Conservation (phyloP, 2,888 invertebrate genomes). For the Tipula lateralis region DNA sequence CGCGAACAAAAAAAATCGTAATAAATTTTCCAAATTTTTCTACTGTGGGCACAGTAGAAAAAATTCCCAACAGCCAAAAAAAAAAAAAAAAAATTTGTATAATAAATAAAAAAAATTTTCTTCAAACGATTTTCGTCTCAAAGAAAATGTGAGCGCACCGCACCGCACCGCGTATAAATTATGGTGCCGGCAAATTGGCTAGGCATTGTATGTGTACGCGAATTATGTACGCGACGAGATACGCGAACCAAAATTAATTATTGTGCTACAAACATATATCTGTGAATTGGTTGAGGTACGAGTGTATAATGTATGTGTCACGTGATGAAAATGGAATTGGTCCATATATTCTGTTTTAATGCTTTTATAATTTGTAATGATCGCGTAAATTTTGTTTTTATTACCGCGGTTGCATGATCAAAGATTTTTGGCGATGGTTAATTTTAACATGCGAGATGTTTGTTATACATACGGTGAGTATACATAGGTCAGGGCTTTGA, state of each 20-base stretch:
- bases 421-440: neutral
- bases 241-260: neutral
- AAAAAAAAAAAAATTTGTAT: no score
- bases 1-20: neutral
- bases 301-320: no score
- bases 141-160: neutral
- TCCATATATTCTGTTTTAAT: neutral
- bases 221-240: neutral
- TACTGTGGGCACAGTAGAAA: no score
- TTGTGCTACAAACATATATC: neutral
- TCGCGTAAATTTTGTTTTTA: neutral
- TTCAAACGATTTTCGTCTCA: slow-evolving; percentile 2
- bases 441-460: neutral
- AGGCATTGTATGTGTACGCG: neutral
- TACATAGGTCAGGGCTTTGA: neutral
- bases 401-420: neutral
- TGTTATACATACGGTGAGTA: no score
- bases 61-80: no score
- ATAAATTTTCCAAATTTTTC: no score
- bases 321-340: slow-evolving; percentile 24
- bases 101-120: neutral
- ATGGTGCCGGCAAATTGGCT: slow-evolving; percentile 29
- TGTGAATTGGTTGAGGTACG: neutral
- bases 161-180: neutral
- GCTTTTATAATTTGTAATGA: neutral